These are phyloP conservation scores for Orussus abietinus DNA, from an alignment of 1,140 invertebrate species.

Conservation along the genomic window DNA sequence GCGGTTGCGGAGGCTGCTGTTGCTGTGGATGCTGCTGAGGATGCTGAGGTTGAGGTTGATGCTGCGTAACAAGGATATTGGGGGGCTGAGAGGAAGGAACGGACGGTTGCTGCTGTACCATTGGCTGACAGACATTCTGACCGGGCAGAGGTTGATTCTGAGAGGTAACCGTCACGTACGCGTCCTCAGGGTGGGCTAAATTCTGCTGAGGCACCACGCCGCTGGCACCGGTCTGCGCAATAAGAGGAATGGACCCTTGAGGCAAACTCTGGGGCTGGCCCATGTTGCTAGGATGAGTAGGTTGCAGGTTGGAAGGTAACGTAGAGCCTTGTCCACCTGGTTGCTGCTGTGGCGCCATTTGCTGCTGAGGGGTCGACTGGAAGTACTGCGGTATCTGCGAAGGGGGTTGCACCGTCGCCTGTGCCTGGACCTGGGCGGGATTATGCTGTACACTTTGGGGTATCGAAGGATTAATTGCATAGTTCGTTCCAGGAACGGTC, in stretches of 20 bases:
- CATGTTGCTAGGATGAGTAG: constrained; percentile 51
- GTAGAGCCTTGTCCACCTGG: constrained; percentile 52
- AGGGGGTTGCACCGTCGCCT: constrained; percentile 29
- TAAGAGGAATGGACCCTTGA: constrained; percentile 58
- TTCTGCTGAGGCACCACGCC: constrained; percentile 51
- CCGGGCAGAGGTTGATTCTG: constrained; percentile 36
- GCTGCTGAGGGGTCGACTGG: constrained; percentile 28
- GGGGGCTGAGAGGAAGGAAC: constrained; percentile 36
- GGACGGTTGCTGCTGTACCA: constrained; percentile 25
- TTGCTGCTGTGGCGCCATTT: constrained; percentile 29
- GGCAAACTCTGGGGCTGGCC: constrained; percentile 57
- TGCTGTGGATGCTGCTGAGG: constrained; percentile 15
- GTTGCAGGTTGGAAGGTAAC: constrained; percentile 58
- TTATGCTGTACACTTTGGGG: constrained; percentile 31
- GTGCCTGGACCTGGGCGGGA: constrained; percentile 26
- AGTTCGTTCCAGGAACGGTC: constrained; percentile 26
- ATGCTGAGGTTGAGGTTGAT: constrained; percentile 20
- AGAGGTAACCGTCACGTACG: constrained; percentile 30
- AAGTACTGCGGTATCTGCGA: constrained; percentile 37
- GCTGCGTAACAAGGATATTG: constrained; percentile 25
- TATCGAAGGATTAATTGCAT: constrained; percentile 27
- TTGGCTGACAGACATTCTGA: constrained; percentile 33
- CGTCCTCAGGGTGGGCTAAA: constrained; percentile 38
- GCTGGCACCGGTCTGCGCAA: constrained; percentile 54
- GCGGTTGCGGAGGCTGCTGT: constrained; percentile 21